A percentile compares a stretch with the other conserved stretches of the same genome.
These are phyloP conservation scores for Candoia aspera DNA, from an alignment of 2,113 vertebrate genomes.

Conservation along the genomic window DNA sequence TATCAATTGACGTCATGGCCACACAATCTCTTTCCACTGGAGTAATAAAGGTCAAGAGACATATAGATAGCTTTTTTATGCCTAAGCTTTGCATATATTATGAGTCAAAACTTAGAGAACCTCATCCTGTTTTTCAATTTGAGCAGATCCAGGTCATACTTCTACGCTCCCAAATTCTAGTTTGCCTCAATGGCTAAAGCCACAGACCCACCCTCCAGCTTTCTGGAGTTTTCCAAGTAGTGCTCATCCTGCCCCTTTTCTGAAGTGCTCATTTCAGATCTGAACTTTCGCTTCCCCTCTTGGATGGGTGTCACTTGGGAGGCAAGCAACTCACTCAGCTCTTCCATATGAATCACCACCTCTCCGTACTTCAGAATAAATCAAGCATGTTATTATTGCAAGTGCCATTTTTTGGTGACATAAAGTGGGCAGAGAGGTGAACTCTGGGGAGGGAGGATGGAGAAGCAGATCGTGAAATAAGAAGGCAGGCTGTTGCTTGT, in stretches of 20 bases:
- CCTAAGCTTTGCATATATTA: constrained; percentile 29
- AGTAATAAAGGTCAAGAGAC: constrained; percentile 39
- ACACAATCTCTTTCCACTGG: constrained; percentile 55
- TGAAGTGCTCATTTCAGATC: background rate
- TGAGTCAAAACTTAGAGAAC: constrained; percentile 27
- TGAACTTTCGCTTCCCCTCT: constrained; percentile 10
- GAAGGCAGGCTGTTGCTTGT: background rate
- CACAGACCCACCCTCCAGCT: background rate
- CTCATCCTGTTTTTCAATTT: constrained; percentile 44
- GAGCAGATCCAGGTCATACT: constrained; percentile 34
- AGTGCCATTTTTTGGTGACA: background rate
- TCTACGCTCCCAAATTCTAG: constrained; percentile 20
- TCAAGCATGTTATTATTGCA: constrained; percentile 13
- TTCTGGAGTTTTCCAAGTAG: background rate
- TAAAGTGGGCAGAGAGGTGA: constrained; percentile 2
- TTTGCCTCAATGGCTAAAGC: background rate
- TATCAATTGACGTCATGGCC: constrained; percentile 42
- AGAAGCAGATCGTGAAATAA: constrained; percentile 1
- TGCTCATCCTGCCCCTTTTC: background rate
- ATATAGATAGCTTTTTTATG: constrained; percentile 42
- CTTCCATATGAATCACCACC: accelerated
- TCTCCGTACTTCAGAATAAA: constrained; percentile 8
- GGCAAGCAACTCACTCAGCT: constrained; percentile 28
- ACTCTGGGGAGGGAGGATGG: background rate
- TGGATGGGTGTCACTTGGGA: background rate